These are phyloP conservation scores for Stenurella melanura DNA, from an alignment of 2,888 invertebrate genomes.

Conservation along the genomic window DNA sequence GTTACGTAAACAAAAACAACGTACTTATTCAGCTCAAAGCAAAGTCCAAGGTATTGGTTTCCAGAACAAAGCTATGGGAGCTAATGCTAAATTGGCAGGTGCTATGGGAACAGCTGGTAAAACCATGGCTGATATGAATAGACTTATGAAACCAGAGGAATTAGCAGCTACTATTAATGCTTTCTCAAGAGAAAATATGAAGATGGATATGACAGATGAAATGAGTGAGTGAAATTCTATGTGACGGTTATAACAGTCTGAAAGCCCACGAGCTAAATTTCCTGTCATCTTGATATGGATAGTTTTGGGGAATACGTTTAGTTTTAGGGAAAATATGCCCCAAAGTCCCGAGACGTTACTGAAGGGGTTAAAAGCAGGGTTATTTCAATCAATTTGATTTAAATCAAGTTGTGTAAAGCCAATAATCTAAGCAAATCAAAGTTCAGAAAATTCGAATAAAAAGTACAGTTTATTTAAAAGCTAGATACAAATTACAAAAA, in stretches of 20 bases:
- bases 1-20: constrained; percentile 89
- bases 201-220: constrained; percentile 97
- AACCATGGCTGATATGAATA: constrained; percentile 93
- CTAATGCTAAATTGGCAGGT: constrained; percentile 89
- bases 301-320: too few relatives aligned
- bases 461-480: too few relatives aligned
- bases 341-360: too few relatives aligned
- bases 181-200: constrained; percentile 88
- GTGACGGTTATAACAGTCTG: neutral
- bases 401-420: too few relatives aligned
- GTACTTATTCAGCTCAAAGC: constrained; percentile 87
- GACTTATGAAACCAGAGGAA: constrained; percentile 89
- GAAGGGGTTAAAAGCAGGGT: too few relatives aligned
- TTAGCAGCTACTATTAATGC: constrained; percentile 88
- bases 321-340: too few relatives aligned
- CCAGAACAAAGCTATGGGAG: constrained; percentile 92
- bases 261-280: too few relatives aligned
- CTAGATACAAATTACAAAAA: too few relatives aligned
- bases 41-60: constrained; percentile 86
- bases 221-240: constrained; percentile 82
- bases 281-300: too few relatives aligned
- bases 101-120: constrained; percentile 93
- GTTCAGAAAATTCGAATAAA: too few relatives aligned
- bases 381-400: too few relatives aligned
- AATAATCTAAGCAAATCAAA: too few relatives aligned